Conservation (phyloP, 2,113 vertebrate genomes). For the Notechis scutatus region DNA sequence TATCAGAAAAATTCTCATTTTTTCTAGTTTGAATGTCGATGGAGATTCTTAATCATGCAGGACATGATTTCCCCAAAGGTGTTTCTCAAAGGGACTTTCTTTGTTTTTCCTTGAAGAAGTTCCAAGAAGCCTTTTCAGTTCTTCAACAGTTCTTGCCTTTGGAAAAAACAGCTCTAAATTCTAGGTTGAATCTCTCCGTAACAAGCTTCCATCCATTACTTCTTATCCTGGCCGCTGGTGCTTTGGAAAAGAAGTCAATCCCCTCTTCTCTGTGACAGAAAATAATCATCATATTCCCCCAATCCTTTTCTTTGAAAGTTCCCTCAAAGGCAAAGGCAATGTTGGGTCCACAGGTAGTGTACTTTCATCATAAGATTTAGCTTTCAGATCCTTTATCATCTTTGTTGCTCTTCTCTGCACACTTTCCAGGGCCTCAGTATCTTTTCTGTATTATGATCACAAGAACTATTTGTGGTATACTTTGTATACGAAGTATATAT, state of each 20-base stretch:
- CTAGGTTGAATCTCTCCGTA: not conserved
- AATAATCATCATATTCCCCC: not conserved
- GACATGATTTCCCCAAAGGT: not conserved
- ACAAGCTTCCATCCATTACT: not conserved
- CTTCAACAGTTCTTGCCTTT: not conserved
- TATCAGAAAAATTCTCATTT: not conserved
- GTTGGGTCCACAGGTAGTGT: too few species aligned
- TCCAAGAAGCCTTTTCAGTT: not conserved
- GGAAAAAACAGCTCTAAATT: not conserved
- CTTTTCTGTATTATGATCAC: not conserved
- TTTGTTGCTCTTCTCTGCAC: not conserved
- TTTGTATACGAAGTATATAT: not conserved
- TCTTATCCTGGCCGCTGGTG: not conserved
- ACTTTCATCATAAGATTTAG: not conserved
- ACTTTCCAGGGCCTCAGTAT: not conserved
- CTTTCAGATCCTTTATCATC: not conserved
- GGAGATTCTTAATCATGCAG: not conserved
- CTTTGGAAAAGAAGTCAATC: not conserved
- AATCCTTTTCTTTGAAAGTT: not conserved
- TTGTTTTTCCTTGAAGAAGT: not conserved
- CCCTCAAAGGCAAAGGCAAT: not conserved
- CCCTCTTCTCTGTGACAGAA: not conserved
- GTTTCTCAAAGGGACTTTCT: not conserved
- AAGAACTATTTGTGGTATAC: not conserved
- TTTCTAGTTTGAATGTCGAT: not conserved